These are phyloP conservation scores for Antedon mediterranea DNA, from an alignment of 53 echinoderm and acorn worm genomes.

Conservation along the genomic window DNA sequence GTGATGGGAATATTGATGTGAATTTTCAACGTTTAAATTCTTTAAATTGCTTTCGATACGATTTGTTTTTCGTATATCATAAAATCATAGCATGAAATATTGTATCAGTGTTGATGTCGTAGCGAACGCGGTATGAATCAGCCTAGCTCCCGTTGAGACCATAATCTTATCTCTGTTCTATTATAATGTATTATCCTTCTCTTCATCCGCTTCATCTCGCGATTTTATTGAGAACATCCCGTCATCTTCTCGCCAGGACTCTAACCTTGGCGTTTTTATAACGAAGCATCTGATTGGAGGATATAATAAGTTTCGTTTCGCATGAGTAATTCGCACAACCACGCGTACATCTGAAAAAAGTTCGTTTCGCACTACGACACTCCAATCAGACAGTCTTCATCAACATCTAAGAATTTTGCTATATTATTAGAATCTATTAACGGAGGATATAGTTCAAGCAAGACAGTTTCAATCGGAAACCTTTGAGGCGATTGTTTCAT, in stretches of 20 bases:
- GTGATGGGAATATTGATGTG: neutral
- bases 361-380: neutral
- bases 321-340: neutral
- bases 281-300: neutral
- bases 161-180: neutral
- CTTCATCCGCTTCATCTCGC: neutral
- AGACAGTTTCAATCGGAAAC: neutral
- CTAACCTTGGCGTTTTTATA: neutral
- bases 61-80: neutral
- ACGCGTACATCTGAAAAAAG: neutral
- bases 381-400: neutral
- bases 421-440: neutral
- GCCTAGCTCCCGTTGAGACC: neutral
- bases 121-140: neutral
- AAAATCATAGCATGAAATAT: neutral
- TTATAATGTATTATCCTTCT: neutral
- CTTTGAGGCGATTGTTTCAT: neutral
- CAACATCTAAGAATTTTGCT: neutral
- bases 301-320: neutral
- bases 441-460: too few species aligned
- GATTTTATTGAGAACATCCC: neutral
- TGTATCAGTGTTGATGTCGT: neutral
- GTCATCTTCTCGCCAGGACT: neutral
- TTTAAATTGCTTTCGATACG: neutral
- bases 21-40: neutral